Evolutionary conservation across 2,888 invertebrate genomes (phyloP).

Genomic region (Phaedon cochleariae): DNA sequence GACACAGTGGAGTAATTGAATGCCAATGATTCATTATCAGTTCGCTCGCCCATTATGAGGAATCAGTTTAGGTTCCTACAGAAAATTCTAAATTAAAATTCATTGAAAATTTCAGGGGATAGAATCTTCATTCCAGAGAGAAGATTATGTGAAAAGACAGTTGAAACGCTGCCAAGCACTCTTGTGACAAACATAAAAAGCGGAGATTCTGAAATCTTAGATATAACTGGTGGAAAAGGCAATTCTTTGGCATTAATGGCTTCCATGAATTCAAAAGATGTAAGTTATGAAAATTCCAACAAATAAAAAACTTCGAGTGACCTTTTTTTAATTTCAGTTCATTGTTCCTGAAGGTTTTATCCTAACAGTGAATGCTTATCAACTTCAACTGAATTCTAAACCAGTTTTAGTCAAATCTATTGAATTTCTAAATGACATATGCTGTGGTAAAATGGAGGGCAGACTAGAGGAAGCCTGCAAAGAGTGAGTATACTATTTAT

Average conservation of each 20-base stretch:
- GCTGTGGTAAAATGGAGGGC: constrained; percentile 63
- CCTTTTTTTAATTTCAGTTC: constrained; percentile 57
- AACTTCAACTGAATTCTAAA: constrained; percentile 66
- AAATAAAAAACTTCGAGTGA: no score
- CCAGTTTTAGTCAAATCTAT: constrained; percentile 63
- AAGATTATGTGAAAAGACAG: constrained; percentile 41
- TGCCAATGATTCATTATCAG: no score
- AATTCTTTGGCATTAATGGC: constrained; percentile 75
- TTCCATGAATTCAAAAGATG: constrained; percentile 61
- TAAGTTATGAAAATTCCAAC: constrained; percentile 50
- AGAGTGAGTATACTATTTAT: constrained; percentile 49
- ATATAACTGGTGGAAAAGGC: constrained; percentile 80
- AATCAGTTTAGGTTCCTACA: no score
- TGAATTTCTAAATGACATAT: constrained; percentile 64
- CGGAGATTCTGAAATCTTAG: constrained; percentile 64
- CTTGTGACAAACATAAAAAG: constrained; percentile 60
- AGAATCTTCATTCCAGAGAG: constrained; percentile 34
- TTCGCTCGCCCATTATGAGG: no score
- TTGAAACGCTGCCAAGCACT: constrained; percentile 33
- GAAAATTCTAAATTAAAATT: no score
- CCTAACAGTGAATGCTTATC: constrained; percentile 71
- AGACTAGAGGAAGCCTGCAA: constrained; percentile 66
- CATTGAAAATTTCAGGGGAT: constrained; percentile 22
- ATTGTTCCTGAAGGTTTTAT: constrained; percentile 77
- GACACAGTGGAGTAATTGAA: no score